Conservation (phyloP, 2,888 invertebrate genomes). For the Conistra vaccinii region DNA sequence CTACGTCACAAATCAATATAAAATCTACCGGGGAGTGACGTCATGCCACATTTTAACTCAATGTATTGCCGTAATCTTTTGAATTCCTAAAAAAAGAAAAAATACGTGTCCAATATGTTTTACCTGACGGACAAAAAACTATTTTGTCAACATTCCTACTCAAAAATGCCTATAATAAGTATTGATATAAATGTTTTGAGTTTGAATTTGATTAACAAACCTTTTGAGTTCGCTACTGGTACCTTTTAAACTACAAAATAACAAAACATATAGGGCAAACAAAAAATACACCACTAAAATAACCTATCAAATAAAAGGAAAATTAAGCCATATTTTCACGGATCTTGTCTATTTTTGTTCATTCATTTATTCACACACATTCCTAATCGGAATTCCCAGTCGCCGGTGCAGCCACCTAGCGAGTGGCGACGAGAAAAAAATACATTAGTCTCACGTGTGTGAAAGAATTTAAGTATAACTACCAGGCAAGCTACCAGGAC, state of each 20-base stretch:
- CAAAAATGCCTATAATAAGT: neutral
- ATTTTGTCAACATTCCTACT: too few species aligned
- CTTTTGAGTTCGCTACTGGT: neutral
- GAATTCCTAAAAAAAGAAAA: too few species aligned
- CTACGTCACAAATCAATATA: too few species aligned
- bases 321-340: conserved; percentile 26
- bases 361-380: conserved; percentile 25
- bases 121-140: too few species aligned
- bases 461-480: neutral
- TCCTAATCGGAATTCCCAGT: conserved; percentile 18
- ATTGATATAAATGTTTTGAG: neutral
- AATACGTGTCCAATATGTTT: too few species aligned
- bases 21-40: too few species aligned
- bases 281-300: neutral
- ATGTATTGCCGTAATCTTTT: too few species aligned
- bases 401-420: neutral
- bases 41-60: too few species aligned
- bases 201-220: neutral
- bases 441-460: conserved; percentile 7
- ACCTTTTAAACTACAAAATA: neutral
- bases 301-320: conserved; percentile 5
- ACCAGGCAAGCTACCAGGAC: neutral
- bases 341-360: conserved; percentile 24
- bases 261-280: neutral
- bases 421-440: neutral